Evolutionary conservation across 2,113 vertebrate genomes (phyloP), one percentile per base, ranked within the genome.

Genomic region (Corynorhinus townsendii): DNA sequence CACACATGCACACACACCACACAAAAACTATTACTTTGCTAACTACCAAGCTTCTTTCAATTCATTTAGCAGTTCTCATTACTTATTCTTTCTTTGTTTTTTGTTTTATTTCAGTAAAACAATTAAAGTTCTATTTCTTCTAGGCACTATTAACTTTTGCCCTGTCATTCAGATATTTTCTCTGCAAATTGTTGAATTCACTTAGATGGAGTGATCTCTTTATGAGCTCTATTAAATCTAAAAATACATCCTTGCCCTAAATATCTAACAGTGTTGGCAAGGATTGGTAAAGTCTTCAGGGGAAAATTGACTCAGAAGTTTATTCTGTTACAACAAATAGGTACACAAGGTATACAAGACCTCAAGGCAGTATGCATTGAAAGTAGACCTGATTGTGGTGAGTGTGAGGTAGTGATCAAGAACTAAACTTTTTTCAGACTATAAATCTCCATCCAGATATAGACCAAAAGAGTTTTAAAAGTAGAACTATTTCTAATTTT

Each of bases 51-150:
- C 47, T 83, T 64, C 35, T 92, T 97, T 93, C 22, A 59, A 62
- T 12, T 71, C 5, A 91, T 75, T 89, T 43, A 77, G 56, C 8
- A 68, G 33, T 54, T 93, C 76, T 90, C 49, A 45, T 52, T 91
- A 45, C 33, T 86, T 81, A 64, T 11, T 71, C 19, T 93, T 89
- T 86, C 47, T 56, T 91, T 91, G 35, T 89, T 85, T 30, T 68
- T 72, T 45, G 8, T 76, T 76, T 76, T 76, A 90, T 84, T 87
- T 87, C 4, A 97, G 82, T 95, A 49, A 97, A 96, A 80, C 59
- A n/a, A 81, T 30, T 93, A 62, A 66, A 84, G 16, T 90, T 56
- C 62, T 1, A 0, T 84, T 95, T 43, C 56, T 43, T 95, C 20
- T 28, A 30, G 64, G 94, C 92, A 94, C 0, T 0, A 45, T 93